Conservation (phyloP, 2,113 vertebrate genomes). For the Rhagologus leucostigma region DNA sequence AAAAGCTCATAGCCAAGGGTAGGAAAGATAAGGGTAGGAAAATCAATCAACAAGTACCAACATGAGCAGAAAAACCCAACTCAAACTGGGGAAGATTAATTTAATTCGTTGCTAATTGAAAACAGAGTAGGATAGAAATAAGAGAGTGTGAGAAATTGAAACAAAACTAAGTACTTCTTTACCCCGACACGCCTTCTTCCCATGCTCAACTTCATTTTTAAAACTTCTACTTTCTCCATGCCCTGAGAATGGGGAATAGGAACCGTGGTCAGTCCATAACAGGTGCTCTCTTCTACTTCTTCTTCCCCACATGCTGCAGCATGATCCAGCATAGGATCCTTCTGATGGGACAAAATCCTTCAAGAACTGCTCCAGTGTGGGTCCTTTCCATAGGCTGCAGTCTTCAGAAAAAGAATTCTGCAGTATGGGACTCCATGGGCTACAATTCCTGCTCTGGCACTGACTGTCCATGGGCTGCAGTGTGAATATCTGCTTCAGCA, state of each 20-base stretch:
- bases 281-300: not conserved
- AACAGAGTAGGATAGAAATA: not conserved
- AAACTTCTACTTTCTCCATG: not conserved
- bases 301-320: not conserved
- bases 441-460: not conserved
- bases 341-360: not conserved
- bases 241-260: not conserved
- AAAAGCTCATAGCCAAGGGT: not conserved
- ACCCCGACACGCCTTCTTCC: not conserved
- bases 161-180: not conserved
- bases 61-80: not conserved
- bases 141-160: not conserved
- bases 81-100: not conserved
- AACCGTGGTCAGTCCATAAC: not conserved
- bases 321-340: accelerated
- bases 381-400: not conserved
- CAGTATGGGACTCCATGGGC: too few relatives aligned
- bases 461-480: not conserved
- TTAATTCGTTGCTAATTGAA: not conserved
- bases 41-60: too few relatives aligned
- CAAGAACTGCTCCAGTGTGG: not conserved
- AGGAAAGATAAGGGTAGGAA: not conserved
- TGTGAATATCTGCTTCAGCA: not conserved
- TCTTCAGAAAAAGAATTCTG: not conserved
- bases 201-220: not conserved